A percentile compares a stretch with the other conserved stretches of the same genome.
Conservation (phyloP, 1,140 invertebrate species). For the Chironomus tepperi region DNA sequence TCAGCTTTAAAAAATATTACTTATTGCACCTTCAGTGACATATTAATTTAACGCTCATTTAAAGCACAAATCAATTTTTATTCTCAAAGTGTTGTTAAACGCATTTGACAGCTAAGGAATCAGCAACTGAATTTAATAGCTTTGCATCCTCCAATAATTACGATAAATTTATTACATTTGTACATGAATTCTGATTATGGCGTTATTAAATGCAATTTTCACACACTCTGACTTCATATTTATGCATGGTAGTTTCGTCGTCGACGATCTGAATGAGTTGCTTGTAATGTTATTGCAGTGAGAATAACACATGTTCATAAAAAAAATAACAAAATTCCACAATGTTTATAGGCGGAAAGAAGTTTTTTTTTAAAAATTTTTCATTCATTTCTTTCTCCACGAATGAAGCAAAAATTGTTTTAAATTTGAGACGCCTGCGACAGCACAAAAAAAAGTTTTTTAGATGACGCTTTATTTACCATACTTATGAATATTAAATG, state of each 20-base stretch:
- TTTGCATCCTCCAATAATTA: background rate
- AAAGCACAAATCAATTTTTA: background rate
- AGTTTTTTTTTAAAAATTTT: background rate
- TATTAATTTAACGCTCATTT: background rate
- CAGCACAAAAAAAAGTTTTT: background rate
- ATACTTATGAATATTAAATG: background rate
- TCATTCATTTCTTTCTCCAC: slow-evolving; percentile 8
- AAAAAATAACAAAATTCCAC: no score
- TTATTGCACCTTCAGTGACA: background rate
- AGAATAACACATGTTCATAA: slow-evolving; percentile 8
- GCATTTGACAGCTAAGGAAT: background rate
- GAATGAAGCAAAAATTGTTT: background rate
- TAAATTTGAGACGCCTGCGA: background rate
- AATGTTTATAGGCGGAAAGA: no score
- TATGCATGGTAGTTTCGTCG: no score
- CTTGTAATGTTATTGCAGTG: background rate
- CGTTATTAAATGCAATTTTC: background rate
- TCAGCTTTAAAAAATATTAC: background rate
- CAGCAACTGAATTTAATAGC: background rate
- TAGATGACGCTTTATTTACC: background rate
- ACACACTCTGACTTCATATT: background rate
- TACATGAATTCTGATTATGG: background rate
- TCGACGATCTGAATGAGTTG: no score
- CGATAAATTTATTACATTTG: background rate
- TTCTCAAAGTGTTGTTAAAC: no score